phyloP scores from a whole-genome alignment of 64 coral and sea anemone species.

The Acropora tenuis region DNA sequence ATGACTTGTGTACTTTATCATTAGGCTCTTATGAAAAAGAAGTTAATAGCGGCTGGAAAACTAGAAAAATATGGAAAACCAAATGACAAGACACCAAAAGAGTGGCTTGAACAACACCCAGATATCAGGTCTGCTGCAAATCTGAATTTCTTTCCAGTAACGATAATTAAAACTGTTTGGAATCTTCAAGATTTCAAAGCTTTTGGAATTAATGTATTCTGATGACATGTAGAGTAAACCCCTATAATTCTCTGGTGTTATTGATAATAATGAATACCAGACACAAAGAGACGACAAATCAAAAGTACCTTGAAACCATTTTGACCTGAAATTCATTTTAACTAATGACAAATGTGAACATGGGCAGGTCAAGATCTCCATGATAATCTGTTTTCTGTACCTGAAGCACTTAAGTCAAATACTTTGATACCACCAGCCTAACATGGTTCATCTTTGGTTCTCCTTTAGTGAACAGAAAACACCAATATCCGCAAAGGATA shows the following conservation, averaged over 20 bases:
- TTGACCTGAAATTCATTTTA: no score
- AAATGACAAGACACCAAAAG: conserved; percentile 85
- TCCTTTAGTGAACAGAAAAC: background rate
- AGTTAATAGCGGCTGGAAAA: conserved; percentile 81
- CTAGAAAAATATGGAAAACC: conserved; percentile 86
- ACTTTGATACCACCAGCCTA: background rate
- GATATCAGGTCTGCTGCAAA: conserved; percentile 51
- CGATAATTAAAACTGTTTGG: no score
- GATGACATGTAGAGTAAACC: no score
- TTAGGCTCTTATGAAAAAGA: conserved; percentile 85
- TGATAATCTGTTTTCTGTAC: background rate
- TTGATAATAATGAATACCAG: no score
- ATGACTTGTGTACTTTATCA: background rate
- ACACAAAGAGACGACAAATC: no score
- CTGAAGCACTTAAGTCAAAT: no score
- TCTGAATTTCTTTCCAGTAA: no score
- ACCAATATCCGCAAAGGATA: background rate
- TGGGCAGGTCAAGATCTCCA: background rate
- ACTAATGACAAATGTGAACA: no score
- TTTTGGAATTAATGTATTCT: no score
- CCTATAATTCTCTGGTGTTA: no score
- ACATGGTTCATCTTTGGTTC: background rate
- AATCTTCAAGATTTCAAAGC: no score
- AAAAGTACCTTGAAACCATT: no score
- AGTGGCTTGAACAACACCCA: conserved; percentile 76